phyloP scores from a whole-genome alignment of 2,888 invertebrate genomes.

The Acleris laterana region DNA sequence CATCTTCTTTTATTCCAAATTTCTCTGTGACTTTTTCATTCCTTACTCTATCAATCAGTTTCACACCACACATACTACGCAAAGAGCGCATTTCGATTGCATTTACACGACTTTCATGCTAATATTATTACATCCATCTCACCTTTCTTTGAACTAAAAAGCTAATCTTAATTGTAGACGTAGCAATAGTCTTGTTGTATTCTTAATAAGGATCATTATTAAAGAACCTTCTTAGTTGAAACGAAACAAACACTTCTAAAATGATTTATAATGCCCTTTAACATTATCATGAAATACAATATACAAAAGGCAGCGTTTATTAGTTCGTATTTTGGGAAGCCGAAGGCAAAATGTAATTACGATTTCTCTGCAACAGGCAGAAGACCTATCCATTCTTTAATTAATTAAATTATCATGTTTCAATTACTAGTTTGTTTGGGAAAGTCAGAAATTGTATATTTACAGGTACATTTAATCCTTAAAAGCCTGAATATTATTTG shows the following conservation, averaged over 20 bases:
- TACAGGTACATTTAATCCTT: no score
- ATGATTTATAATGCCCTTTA: background rate
- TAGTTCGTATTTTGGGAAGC: conserved; percentile 4
- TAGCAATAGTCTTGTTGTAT: no score
- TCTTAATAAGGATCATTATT: background rate
- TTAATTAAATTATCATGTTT: conserved; percentile 15
- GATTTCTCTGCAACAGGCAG: background rate
- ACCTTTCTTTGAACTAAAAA: no score
- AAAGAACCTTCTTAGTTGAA: background rate
- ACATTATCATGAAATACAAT: conserved; percentile 5
- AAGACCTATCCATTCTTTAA: conserved; percentile 5
- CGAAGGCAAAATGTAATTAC: conserved; percentile 10
- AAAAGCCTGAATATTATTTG: no score
- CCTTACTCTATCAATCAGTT: no score
- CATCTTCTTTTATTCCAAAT: no score
- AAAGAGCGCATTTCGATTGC: no score
- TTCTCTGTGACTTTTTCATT: no score
- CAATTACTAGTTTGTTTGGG: background rate
- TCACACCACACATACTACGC: no score
- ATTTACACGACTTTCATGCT: no score
- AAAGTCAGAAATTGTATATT: background rate
- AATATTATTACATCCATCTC: no score
- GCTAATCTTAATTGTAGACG: no score
- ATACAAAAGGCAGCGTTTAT: conserved; percentile 1
- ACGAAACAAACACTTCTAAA: background rate